phyloP scores from a whole-genome alignment of 1,140 invertebrate species.

The Drosophila punjabiensis region DNA sequence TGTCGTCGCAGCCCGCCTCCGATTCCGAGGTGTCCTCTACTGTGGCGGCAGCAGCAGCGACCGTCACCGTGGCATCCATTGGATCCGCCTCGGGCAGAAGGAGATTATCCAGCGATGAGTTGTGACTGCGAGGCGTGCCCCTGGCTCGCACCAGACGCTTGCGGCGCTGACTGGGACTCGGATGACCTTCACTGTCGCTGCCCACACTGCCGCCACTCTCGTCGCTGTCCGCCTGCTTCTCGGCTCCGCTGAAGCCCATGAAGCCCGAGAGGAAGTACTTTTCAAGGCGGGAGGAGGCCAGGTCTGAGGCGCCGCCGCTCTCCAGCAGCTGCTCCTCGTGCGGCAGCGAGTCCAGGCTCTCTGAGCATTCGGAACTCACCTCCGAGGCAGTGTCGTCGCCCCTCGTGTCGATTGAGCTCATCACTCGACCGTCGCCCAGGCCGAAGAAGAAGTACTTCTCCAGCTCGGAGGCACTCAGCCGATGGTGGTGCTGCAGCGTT shows the following conservation, averaged over 20 bases:
- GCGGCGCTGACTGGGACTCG: constrained; percentile 93
- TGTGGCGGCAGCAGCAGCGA: constrained; percentile 77
- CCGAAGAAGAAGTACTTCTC: constrained; percentile 97
- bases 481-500: constrained; percentile 84
- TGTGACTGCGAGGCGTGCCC: constrained; percentile 92
- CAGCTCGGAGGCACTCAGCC: constrained; percentile 91
- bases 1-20: constrained; percentile 90
- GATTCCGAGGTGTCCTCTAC: constrained; percentile 90
- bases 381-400: constrained; percentile 93
- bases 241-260: constrained; percentile 90
- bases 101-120: constrained; percentile 92
- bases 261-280: constrained; percentile 96
- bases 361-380: constrained; percentile 94
- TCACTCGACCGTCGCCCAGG: constrained; percentile 89
- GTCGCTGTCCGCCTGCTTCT: constrained; percentile 90
- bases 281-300: constrained; percentile 94
- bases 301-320: constrained; percentile 87
- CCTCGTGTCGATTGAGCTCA: constrained; percentile 85
- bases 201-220: constrained; percentile 89
- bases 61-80: constrained; percentile 85
- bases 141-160: constrained; percentile 92
- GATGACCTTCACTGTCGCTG: constrained; percentile 93
- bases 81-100: constrained; percentile 85
- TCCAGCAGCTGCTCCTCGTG: constrained; percentile 87
- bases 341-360: constrained; percentile 90